These are phyloP conservation scores for Tragelaphus scriptus DNA, from an alignment of 2,113 vertebrate species.

Conservation along the genomic window DNA sequence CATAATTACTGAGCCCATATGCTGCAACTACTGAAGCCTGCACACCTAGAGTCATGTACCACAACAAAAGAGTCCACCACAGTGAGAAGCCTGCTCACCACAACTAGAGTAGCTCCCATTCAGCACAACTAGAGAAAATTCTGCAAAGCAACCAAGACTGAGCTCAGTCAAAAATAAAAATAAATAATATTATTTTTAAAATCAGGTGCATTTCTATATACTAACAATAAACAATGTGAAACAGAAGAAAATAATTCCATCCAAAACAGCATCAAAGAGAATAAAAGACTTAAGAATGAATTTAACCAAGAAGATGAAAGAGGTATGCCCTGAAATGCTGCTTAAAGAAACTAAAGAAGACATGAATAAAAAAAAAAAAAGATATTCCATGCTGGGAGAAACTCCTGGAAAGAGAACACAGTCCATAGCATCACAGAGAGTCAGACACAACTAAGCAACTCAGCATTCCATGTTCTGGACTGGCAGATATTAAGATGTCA, in stretches of 20 bases:
- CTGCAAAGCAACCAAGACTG: background rate
- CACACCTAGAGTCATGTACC: background rate
- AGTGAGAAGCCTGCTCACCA: background rate
- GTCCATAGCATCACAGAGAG: background rate
- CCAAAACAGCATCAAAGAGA: background rate
- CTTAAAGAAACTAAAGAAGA: background rate
- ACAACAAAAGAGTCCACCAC: background rate
- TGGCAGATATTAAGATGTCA: background rate
- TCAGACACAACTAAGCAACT: background rate
- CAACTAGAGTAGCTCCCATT: background rate
- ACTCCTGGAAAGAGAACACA: background rate
- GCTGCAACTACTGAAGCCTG: background rate
- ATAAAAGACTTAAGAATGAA: background rate
- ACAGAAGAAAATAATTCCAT: background rate
- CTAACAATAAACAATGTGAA: background rate
- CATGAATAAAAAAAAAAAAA: background rate
- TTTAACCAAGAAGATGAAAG: background rate
- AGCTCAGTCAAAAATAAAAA: background rate
- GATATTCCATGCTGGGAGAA: background rate
- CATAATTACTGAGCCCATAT: background rate
- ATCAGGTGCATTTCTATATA: background rate
- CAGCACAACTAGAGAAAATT: background rate
- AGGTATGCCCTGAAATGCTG: background rate
- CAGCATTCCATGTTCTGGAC: background rate
- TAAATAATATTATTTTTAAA: background rate